These are phyloP conservation scores for Saguinus oedipus DNA, from an alignment of 2,797 vertebrate species.

Conservation along the genomic window DNA sequence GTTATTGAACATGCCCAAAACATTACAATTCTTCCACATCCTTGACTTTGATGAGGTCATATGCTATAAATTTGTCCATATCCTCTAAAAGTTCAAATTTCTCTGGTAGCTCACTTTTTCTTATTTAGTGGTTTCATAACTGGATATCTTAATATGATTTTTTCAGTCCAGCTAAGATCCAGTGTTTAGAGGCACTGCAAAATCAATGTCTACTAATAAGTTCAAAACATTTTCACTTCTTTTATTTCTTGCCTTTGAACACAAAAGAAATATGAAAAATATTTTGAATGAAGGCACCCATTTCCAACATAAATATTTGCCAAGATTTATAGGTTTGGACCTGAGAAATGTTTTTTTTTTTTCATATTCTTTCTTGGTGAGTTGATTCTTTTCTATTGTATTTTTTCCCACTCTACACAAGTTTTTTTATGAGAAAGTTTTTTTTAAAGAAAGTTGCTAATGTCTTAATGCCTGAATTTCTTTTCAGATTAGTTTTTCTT, in stretches of 20 bases:
- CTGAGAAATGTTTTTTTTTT: neutral
- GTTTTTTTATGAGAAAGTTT: neutral
- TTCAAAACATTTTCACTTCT: neutral
- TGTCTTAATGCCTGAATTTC: conserved; percentile 48
- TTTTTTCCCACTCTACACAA: neutral
- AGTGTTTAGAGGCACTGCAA: neutral
- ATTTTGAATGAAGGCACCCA: neutral
- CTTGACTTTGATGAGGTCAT: neutral
- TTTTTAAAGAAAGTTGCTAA: conserved; percentile 43
- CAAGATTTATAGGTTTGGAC: neutral
- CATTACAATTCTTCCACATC: neutral
- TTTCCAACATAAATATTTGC: conserved; percentile 20
- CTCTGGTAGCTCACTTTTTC: neutral
- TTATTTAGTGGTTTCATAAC: neutral
- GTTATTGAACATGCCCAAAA: conserved; percentile 10
- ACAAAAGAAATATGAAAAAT: neutral
- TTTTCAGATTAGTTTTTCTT: conserved; percentile 50
- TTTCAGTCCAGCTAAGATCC: neutral
- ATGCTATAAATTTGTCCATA: neutral
- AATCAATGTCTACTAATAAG: neutral
- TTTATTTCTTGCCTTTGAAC: conserved; percentile 9
- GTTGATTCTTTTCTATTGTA: neutral
- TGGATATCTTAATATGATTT: neutral
- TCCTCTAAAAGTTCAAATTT: neutral
- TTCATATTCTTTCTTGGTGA: neutral